phyloP scores from a whole-genome alignment of 2,797 vertebrate species.

The Alosa sapidissima region DNA sequence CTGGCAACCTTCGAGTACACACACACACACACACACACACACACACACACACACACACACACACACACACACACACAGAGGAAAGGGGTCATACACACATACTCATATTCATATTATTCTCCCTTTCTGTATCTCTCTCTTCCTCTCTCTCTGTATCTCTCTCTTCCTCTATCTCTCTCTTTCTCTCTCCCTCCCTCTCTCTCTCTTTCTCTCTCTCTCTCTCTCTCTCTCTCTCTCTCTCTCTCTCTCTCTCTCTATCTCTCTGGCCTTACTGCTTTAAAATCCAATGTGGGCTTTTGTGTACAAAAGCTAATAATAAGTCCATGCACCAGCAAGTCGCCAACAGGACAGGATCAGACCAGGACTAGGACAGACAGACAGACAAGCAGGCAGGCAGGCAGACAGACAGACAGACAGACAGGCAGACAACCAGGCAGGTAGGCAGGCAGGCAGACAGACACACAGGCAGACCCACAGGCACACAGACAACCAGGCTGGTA shows the following conservation, averaged over 20 bases:
- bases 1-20: too few species aligned
- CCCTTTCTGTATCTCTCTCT: background rate
- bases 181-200: background rate
- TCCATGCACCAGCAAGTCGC: background rate
- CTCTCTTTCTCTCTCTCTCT: slow-evolving; percentile 1
- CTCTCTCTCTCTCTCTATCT: background rate
- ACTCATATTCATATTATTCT: background rate
- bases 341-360: background rate
- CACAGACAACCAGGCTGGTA: background rate
- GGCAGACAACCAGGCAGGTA: too few species aligned
- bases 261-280: slow-evolving; percentile 48
- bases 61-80: background rate
- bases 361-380: background rate
- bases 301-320: slow-evolving; percentile 45
- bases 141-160: background rate
- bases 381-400: background rate
- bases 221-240: slow-evolving; percentile 14
- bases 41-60: background rate
- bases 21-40: background rate
- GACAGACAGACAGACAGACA: background rate
- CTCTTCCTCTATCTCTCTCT: too few species aligned
- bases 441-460: background rate
- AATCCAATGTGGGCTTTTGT: slow-evolving; percentile 50
- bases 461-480: background rate
- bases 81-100: too few species aligned